phyloP scores from a whole-genome alignment of 2,113 vertebrate genomes.

The Hyla sarda region DNA sequence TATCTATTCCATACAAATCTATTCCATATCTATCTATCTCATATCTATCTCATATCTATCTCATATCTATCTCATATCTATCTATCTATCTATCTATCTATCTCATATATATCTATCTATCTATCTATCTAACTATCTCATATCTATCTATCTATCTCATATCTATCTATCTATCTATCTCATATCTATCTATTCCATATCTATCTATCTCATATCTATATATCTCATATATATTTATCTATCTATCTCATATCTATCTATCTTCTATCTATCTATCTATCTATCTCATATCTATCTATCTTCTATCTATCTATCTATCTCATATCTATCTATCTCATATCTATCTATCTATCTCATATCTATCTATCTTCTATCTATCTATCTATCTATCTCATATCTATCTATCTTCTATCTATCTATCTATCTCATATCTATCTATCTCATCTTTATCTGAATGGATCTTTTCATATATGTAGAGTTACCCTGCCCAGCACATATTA shows the following conservation, averaged over 20 bases:
- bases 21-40: too few species aligned
- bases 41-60: too few species aligned
- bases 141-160: too few species aligned
- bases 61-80: too few species aligned
- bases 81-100: too few species aligned
- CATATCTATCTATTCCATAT: neutral
- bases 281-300: neutral
- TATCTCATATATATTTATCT: too few species aligned
- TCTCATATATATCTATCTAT: too few species aligned
- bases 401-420: neutral
- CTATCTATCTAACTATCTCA: neutral
- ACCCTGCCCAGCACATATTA: too few species aligned
- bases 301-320: conserved; percentile 8
- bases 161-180: too few species aligned
- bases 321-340: neutral
- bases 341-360: neutral
- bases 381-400: neutral
- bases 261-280: neutral
- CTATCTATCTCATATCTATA: too few species aligned
- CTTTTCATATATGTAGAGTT: too few species aligned
- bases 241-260: neutral
- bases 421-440: neutral
- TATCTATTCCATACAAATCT: too few species aligned
- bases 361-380: neutral
- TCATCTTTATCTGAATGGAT: neutral